Percentiles rank a stretch among this genome's conserved stretches.
Evolutionary conservation across 2,888 invertebrate species (phyloP).

Genomic region (Zonitis immaculata): DNA sequence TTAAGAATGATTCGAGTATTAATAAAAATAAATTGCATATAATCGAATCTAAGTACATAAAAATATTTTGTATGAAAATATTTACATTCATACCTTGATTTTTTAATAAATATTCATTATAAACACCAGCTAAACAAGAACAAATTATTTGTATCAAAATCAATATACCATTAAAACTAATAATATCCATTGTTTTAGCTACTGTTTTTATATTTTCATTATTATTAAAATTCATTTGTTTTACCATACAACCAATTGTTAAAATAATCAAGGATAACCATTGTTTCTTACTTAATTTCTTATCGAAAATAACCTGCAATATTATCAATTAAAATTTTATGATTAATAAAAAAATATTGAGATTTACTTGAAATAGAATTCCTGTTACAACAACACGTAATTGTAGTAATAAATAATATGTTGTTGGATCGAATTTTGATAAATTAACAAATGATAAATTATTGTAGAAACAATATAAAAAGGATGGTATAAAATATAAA

Average conservation of each 20-base stretch:
- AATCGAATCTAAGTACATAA: slow-evolving; percentile 93
- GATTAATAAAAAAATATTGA: too few species aligned
- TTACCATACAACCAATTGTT: slow-evolving; percentile 87
- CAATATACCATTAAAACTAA: slow-evolving; percentile 59
- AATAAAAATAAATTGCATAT: slow-evolving; percentile 80
- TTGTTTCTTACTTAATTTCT: slow-evolving; percentile 71
- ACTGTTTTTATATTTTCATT: background rate
- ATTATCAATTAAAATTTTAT: too few species aligned
- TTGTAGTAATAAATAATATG: slow-evolving; percentile 86
- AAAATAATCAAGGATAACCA: slow-evolving; percentile 86
- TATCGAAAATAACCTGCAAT: slow-evolving; percentile 78
- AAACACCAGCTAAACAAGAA: slow-evolving; percentile 92
- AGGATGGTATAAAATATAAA: slow-evolving; percentile 85
- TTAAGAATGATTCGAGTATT: slow-evolving; percentile 47
- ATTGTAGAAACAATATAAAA: slow-evolving; percentile 90
- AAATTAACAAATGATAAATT: slow-evolving; percentile 90
- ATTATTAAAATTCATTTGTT: slow-evolving; percentile 61
- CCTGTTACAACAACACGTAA: slow-evolving; percentile 91
- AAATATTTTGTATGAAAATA: slow-evolving; percentile 89
- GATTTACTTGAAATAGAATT: slow-evolving; percentile 78
- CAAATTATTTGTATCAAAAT: slow-evolving; percentile 78
- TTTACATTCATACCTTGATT: slow-evolving; percentile 77
- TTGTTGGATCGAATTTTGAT: slow-evolving; percentile 89
- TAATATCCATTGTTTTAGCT: slow-evolving; percentile 26
- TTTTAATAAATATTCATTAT: slow-evolving; percentile 91